Evolutionary conservation across 2,113 vertebrate species (phyloP).

Genomic region (Triplophysa dalaica): DNA sequence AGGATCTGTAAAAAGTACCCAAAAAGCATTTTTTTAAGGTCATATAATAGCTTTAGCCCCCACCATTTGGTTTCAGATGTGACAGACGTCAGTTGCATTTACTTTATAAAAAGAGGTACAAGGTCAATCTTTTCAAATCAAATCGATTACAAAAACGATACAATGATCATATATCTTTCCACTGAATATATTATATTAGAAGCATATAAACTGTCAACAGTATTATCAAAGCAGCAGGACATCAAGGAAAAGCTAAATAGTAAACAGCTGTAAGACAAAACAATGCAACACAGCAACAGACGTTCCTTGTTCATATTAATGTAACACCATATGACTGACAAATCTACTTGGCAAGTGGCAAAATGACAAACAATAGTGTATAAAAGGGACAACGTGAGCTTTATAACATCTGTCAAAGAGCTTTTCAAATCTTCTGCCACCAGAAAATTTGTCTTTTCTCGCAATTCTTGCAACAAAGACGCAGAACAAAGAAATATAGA

Average conservation of each 20-base stretch:
- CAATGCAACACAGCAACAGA: background rate
- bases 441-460: background rate
- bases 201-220: background rate
- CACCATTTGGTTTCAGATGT: too few relatives aligned
- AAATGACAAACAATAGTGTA: slow-evolving; percentile 20
- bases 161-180: too few relatives aligned
- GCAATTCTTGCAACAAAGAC: background rate
- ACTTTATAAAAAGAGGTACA: too few relatives aligned
- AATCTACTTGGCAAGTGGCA: slow-evolving; percentile 26
- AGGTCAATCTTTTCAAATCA: too few relatives aligned
- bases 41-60: too few relatives aligned
- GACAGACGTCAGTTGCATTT: too few relatives aligned
- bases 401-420: background rate
- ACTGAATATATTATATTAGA: background rate
- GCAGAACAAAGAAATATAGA: background rate
- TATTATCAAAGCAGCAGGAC: slow-evolving; percentile 4
- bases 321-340: slow-evolving; percentile 12
- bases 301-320: background rate
- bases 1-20: too few relatives aligned
- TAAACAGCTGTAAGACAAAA: slow-evolving; percentile 6
- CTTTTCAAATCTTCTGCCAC: background rate
- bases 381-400: background rate
- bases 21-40: too few relatives aligned
- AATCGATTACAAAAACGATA: too few relatives aligned
- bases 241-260: slow-evolving; percentile 6